Evolutionary conservation across 2,113 vertebrate species (phyloP).

Genomic region (Petrocephalus microphthalmus): DNA sequence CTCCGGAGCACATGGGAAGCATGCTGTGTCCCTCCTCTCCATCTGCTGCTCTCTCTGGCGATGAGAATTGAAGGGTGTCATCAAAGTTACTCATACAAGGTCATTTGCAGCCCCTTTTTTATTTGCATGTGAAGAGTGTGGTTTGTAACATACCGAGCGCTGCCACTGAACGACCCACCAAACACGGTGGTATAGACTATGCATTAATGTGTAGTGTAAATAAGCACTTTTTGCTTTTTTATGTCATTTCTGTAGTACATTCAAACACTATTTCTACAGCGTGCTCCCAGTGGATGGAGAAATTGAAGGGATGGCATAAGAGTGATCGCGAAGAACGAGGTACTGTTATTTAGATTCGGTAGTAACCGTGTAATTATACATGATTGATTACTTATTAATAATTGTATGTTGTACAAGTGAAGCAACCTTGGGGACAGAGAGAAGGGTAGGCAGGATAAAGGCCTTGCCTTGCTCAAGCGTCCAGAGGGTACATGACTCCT

Average conservation of each 20-base stretch:
- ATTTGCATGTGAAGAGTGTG: background rate
- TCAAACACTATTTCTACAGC: background rate
- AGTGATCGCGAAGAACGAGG: background rate
- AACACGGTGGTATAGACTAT: background rate
- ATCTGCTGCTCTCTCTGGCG: conserved; percentile 65
- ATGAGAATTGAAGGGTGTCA: conserved; percentile 68
- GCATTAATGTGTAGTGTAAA: background rate
- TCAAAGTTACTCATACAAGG: conserved; percentile 57
- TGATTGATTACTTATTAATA: background rate
- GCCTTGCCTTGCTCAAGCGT: background rate
- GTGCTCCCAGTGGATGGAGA: background rate
- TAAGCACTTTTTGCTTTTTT: background rate
- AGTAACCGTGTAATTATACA: background rate
- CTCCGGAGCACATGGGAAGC: conserved; percentile 47
- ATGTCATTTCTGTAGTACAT: background rate
- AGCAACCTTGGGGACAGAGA: background rate
- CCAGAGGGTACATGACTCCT: background rate
- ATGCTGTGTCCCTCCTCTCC: conserved; percentile 56
- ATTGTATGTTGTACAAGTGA: background rate
- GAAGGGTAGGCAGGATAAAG: background rate
- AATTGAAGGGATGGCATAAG: background rate
- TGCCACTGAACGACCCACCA: background rate
- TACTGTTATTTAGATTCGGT: background rate
- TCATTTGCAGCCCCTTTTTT: background rate
- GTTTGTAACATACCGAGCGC: background rate